Conservation (phyloP, 2,888 invertebrate species). For the Sphinx pinastri region DNA sequence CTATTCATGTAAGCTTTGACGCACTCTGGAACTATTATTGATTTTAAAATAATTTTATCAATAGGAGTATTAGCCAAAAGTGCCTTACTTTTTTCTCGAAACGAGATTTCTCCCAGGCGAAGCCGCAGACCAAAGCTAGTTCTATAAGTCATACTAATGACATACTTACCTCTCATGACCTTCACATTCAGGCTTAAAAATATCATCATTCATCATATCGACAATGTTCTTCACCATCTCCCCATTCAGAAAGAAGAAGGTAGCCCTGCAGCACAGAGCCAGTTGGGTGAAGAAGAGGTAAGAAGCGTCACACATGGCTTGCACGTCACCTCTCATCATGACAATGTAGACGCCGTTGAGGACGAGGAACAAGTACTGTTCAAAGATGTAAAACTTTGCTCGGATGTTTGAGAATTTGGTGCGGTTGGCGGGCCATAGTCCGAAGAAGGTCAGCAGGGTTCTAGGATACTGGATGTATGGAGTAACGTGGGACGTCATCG, state of each 20-base stretch:
- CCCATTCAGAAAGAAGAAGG: not conserved
- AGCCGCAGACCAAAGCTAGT: too few relatives aligned
- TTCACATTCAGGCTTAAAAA: not conserved
- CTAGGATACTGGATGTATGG: not conserved
- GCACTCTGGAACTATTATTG: too few relatives aligned
- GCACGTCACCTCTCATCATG: constrained; percentile 15
- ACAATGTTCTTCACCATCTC: not conserved
- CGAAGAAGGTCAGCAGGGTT: constrained; percentile 2
- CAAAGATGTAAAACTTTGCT: not conserved
- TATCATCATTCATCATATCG: constrained; percentile 17
- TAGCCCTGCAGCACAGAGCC: constrained; percentile 13
- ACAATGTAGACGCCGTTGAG: constrained; percentile 13
- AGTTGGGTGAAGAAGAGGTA: constrained; percentile 23
- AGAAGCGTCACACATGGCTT: constrained; percentile 19
- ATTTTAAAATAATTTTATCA: too few relatives aligned
- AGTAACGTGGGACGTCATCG: not conserved
- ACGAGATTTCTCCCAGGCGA: too few relatives aligned
- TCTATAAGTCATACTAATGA: not conserved
- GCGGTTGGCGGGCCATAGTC: not conserved
- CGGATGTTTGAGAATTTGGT: not conserved
- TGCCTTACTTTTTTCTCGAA: too few relatives aligned
- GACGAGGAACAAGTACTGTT: not conserved
- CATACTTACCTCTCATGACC: constrained; percentile 6
- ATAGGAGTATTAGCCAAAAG: too few relatives aligned
- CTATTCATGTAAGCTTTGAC: too few relatives aligned